Evolutionary conservation across 2,888 invertebrate genomes (phyloP), one percentile per base, ranked within the genome.

Genomic region (Andrena bucephala): DNA sequence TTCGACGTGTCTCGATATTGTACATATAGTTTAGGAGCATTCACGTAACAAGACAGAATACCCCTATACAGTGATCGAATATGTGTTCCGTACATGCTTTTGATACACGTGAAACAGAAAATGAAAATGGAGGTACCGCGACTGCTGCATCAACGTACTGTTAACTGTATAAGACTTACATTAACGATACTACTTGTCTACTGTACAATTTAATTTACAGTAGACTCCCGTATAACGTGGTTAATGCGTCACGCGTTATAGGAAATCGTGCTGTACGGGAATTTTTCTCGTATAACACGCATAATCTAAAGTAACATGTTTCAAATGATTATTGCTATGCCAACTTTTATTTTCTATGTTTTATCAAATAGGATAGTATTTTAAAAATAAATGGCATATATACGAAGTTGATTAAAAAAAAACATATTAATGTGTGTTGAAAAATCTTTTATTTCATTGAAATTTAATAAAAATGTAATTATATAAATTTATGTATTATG

Each of bases 41-140:
- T 57, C 33, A 42, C 63, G 42, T 68, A 71, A 31, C 4, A 29
- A 67, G 36, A 73, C 50, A 52, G 57, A 73, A 54, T 72, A 77
- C 67, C n/a, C 27, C 42, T 29, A 77, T 65, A 27, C 16, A 76
- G 68, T 72, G 50, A 77, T 52, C 67, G 66, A 73, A 65, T 79
- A 48, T 69, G 66, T 72, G 65, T 75, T 86, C 88, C 81, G 36
- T 71, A 76, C 48, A 81, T 81, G 81, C 67, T 84, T 81, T 65
- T 76, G 62, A 59, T 72, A 72, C 31, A 81, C 57, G 7, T 42
- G 16, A 73, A 50, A 70, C 57, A 66, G 7, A 65, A 68, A 10
- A 57, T 57, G 24, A 13, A 57, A 52, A 52, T 1, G 24, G 42
- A 42, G 42, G 57, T 67, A 66, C 59, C 71, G 63, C 33, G 52